Evolutionary conservation across 1,140 invertebrate species (phyloP).

Genomic region (Cecropterus lyciades): DNA sequence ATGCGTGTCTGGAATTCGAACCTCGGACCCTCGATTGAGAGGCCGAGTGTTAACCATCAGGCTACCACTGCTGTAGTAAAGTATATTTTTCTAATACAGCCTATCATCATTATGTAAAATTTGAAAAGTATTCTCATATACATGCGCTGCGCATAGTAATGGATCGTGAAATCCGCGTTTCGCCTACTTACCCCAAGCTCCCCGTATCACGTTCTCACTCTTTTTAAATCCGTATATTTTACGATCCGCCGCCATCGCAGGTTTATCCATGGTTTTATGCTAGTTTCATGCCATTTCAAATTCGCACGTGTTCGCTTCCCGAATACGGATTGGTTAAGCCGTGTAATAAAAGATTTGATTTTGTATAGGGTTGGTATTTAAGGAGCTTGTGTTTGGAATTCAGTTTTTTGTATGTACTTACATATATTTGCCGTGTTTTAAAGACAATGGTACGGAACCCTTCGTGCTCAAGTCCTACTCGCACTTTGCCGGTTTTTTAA

Average conservation of each 20-base stretch:
- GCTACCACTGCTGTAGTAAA: not conserved
- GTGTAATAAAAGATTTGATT: constrained; percentile 3
- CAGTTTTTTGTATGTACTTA: too few relatives aligned
- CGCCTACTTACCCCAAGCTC: constrained; percentile 17
- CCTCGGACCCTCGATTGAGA: too few relatives aligned
- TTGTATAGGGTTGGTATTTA: not conserved
- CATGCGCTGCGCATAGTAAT: not conserved
- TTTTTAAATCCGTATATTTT: constrained; percentile 27
- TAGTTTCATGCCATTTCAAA: constrained; percentile 3
- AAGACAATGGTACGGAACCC: too few relatives aligned
- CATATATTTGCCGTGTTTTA: too few relatives aligned
- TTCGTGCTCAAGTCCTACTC: too few relatives aligned
- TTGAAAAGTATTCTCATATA: not conserved
- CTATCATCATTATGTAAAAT: not conserved
- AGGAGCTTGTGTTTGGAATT: too few relatives aligned
- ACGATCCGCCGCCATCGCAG: constrained; percentile 14
- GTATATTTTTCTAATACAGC: too few relatives aligned
- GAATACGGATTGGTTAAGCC: constrained; percentile 2
- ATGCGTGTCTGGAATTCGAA: too few relatives aligned
- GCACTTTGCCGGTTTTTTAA: too few relatives aligned
- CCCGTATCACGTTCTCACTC: constrained; percentile 24
- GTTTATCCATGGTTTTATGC: constrained; percentile 5
- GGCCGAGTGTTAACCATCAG: too few relatives aligned
- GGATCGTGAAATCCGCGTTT: constrained; percentile 1
- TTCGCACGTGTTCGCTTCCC: constrained; percentile 8